phyloP scores from a whole-genome alignment of 2,888 invertebrate species.

The Apotomis capreana region DNA sequence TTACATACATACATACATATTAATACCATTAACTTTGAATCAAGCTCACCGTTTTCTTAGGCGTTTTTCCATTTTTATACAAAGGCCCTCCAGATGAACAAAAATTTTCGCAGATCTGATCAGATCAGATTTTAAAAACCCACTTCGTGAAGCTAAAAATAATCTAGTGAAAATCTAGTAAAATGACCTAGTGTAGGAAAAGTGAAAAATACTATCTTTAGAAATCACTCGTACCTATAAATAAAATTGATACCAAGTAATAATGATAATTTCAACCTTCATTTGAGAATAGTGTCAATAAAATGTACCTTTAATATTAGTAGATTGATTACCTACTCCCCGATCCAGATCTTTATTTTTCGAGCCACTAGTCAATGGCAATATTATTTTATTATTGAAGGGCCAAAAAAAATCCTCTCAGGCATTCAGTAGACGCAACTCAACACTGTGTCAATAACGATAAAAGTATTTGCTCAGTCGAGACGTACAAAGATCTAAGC shows the following conservation, averaged over 20 bases:
- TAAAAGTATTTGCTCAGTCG: conserved; percentile 79
- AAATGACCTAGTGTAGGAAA: no score
- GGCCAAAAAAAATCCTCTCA: conserved; percentile 62
- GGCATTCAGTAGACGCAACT: conserved; percentile 70
- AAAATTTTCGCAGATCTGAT: no score
- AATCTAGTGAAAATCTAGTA: no score
- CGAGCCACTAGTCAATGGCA: conserved; percentile 51
- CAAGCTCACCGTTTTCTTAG: no score
- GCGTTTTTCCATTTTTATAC: no score
- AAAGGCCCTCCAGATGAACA: no score
- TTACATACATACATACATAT: no score
- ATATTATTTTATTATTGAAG: conserved; percentile 61
- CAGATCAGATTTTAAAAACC: no score
- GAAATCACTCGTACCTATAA: not conserved
- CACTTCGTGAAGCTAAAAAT: no score
- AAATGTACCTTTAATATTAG: not conserved
- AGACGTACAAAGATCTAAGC: conserved; percentile 76
- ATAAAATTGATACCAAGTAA: not conserved
- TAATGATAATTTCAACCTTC: not conserved
- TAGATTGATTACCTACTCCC: conserved; percentile 25
- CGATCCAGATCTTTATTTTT: conserved; percentile 7
- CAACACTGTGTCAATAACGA: conserved; percentile 77
- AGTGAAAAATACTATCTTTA: no score
- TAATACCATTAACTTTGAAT: no score
- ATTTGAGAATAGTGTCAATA: not conserved